A percentile compares a stretch with the other conserved stretches of the same genome.
These are phyloP conservation scores for Netelia melanura DNA, from an alignment of 2,888 invertebrate species.

Conservation along the genomic window DNA sequence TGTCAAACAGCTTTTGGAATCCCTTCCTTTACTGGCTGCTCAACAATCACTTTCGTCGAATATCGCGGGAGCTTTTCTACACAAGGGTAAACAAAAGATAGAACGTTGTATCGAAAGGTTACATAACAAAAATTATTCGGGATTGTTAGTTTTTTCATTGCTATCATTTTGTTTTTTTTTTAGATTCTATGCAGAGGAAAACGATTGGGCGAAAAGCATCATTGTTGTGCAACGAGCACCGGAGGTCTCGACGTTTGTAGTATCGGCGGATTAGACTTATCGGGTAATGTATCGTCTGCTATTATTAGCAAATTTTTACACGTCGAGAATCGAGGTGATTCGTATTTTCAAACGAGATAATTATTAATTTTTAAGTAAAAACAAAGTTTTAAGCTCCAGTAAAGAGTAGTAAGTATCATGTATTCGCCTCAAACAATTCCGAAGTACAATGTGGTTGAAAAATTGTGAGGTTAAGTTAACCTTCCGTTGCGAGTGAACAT, in stretches of 20 bases:
- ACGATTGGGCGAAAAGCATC: slow-evolving; percentile 81
- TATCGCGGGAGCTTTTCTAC: slow-evolving; percentile 91
- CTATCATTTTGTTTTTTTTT: slow-evolving; percentile 41
- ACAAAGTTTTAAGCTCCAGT: too few relatives aligned
- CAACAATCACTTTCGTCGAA: slow-evolving; percentile 93
- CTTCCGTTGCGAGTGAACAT: too few relatives aligned
- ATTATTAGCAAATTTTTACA: background rate
- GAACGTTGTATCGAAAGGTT: background rate
- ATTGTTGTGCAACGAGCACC: slow-evolving; percentile 83
- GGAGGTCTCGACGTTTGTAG: slow-evolving; percentile 82
- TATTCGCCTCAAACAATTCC: too few relatives aligned
- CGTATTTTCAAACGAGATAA: background rate
- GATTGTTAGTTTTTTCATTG: background rate
- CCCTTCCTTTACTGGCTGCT: slow-evolving; percentile 95
- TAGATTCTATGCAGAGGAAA: slow-evolving; percentile 82
- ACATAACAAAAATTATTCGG: background rate
- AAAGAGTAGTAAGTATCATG: too few relatives aligned
- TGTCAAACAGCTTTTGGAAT: slow-evolving; percentile 96
- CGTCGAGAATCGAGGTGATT: background rate
- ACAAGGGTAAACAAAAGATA: slow-evolving; percentile 87
- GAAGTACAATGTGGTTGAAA: too few relatives aligned
- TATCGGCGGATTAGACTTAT: slow-evolving; percentile 82
- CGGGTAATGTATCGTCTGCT: slow-evolving; percentile 76
- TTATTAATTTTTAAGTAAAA: background rate
- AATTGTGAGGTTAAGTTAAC: too few relatives aligned